Evolutionary conservation across 2,888 invertebrate genomes (phyloP), one percentile per base, ranked within the genome.

Genomic region (Patella ulyssiponensis): DNA sequence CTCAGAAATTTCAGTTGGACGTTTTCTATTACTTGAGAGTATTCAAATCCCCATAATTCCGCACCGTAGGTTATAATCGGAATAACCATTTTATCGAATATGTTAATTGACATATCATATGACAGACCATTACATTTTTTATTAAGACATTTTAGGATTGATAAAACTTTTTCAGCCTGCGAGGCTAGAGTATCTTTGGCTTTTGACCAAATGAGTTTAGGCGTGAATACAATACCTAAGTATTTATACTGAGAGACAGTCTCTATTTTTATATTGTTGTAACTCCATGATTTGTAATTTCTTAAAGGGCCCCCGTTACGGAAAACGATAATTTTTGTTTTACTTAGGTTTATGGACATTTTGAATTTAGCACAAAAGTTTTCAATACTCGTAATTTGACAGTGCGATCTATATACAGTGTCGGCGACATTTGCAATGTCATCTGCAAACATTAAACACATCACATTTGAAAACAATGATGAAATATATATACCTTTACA

Each of bases 81-180:
- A 15, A 56, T 9, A 4, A 74, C 54, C 11, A 56, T 20, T 20
- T 20, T 56, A 17, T 74, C 73, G 27, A 74, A 74, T 12, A 74
- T 53, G 20, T 74, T 56, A 33, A 20, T 14, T 27, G 73, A 12
- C 1, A 23, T 20, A 4, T 7, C 3, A 3, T 54, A 20, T 17
- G n/a, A 14, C 15, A 74, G 20, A 2, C 54, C 3, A 7, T 56
- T 58, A 27, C 20, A 54, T 58, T 27, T 56, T 0, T 74, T 56
- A 17, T 27, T 44, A 7, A 56, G 17, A 33, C 11, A 33, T 3
- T 74, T 33, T 33, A 56, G 14, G 15, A 56, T 33, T 9, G 73
- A 12, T 14, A 74, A 15, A n/a, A 33, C 56, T 33, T 74, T 56
- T 74, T 82, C 80, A 79, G 51, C 73, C 69, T 72, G 2, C 15